Evolutionary conservation across 2,888 invertebrate species (phyloP).

Genomic region (Patella depressa): DNA sequence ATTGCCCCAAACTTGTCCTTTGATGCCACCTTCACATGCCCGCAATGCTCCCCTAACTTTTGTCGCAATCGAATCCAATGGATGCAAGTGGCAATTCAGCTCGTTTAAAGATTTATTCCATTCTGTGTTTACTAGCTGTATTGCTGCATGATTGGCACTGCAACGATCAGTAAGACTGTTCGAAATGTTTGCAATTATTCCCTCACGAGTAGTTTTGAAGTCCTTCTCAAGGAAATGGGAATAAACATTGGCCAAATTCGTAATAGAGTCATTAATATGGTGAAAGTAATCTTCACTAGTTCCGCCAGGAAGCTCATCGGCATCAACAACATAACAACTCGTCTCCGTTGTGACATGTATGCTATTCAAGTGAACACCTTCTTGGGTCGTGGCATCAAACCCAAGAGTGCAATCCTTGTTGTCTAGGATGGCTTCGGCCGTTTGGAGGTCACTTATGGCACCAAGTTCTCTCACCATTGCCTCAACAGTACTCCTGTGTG

Average conservation of each 20-base stretch:
- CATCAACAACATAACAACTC: slow-evolving; percentile 22
- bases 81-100: too few species aligned
- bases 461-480: slow-evolving; percentile 15
- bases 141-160: slow-evolving; percentile 29
- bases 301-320: slow-evolving; percentile 34
- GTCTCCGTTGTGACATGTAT: slow-evolving; percentile 34
- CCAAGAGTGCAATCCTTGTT: slow-evolving; percentile 28
- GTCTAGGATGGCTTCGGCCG: slow-evolving; percentile 22
- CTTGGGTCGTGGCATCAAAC: slow-evolving; percentile 21
- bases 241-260: slow-evolving; percentile 20
- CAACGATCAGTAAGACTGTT: slow-evolving; percentile 34
- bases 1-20: slow-evolving; percentile 31
- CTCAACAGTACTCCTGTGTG: slow-evolving; percentile 10
- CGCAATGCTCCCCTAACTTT: slow-evolving; percentile 22
- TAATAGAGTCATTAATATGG: slow-evolving; percentile 27
- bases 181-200: slow-evolving; percentile 26
- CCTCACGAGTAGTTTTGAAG: slow-evolving; percentile 15
- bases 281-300: slow-evolving; percentile 30
- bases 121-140: slow-evolving; percentile 11
- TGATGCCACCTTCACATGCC: slow-evolving; percentile 5
- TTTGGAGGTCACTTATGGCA: slow-evolving; percentile 21
- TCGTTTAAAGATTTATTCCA: slow-evolving; percentile 32
- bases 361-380: slow-evolving; percentile 28
- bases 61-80: slow-evolving; percentile 32
- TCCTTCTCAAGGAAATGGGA: slow-evolving; percentile 13